Conservation (phyloP, 2,888 invertebrate species). For the Gymnosoma rotundatum region DNA sequence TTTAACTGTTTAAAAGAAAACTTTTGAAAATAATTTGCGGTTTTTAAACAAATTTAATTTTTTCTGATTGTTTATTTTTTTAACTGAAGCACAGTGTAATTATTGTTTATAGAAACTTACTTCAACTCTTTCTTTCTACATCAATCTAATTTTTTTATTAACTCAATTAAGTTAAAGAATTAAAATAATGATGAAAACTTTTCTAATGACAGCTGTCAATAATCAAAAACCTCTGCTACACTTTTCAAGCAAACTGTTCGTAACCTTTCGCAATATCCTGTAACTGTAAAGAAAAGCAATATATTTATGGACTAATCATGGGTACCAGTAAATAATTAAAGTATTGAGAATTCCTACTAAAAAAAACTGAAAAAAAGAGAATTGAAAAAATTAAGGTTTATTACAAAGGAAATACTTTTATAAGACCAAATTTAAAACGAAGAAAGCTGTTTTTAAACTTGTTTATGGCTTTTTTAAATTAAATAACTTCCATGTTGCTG, state of each 20-base stretch:
- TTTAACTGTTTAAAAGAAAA: no score
- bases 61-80: not conserved
- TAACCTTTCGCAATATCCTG: not conserved
- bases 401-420: not conserved
- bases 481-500: conserved; percentile 39
- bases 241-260: not conserved
- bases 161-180: not conserved
- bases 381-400: conserved; percentile 24
- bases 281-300: not conserved
- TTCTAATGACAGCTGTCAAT: conserved; percentile 57
- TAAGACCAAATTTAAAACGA: not conserved
- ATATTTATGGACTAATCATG: not conserved
- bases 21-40: no score
- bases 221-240: conserved; percentile 10
- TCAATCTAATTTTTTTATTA: not conserved
- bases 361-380: not conserved
- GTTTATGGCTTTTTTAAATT: not conserved
- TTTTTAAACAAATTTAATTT: no score
- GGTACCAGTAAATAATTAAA: not conserved
- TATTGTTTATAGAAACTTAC: conserved; percentile 12
- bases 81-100: conserved; percentile 1
- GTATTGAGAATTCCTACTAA: no score
- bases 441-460: not conserved
- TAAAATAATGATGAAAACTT: conserved; percentile 26
- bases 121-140: not conserved